Evolutionary conservation across 2,888 invertebrate genomes (phyloP).

Genomic region (Hyppa rectilinea): DNA sequence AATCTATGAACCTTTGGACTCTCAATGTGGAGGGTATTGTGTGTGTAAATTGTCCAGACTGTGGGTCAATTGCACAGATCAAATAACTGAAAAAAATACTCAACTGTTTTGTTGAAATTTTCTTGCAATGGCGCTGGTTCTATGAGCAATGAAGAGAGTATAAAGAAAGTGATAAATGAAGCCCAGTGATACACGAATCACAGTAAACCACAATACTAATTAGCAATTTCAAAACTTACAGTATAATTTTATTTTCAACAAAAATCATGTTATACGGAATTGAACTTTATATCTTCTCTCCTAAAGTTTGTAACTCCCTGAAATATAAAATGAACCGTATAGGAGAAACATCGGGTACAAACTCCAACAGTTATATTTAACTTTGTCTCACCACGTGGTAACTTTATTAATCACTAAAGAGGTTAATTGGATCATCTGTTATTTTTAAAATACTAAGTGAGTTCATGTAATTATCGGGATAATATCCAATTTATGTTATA

Average conservation of each 20-base stretch:
- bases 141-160: neutral
- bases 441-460: slow-evolving; percentile 58
- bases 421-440: slow-evolving; percentile 72
- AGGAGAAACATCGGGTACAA: slow-evolving; percentile 64
- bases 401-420: slow-evolving; percentile 68
- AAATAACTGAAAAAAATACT: slow-evolving; percentile 51
- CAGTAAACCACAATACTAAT: slow-evolving; percentile 19
- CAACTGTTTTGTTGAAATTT: slow-evolving; percentile 6
- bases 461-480: neutral
- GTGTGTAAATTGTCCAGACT: slow-evolving; percentile 49
- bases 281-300: neutral
- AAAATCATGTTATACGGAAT: neutral
- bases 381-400: slow-evolving; percentile 66
- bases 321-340: slow-evolving; percentile 15
- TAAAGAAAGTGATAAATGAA: slow-evolving; percentile 8
- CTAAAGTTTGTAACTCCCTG: slow-evolving; percentile 32
- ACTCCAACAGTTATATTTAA: slow-evolving; percentile 74
- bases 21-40: slow-evolving; percentile 55
- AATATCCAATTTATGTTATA: slow-evolving; percentile 1
- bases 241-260: slow-evolving; percentile 37
- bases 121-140: neutral
- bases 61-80: slow-evolving; percentile 58
- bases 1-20: slow-evolving; percentile 66
- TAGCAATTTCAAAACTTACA: slow-evolving; percentile 34
- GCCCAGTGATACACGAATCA: slow-evolving; percentile 14